A percentile compares a stretch with the other conserved stretches of the same genome.
Evolutionary conservation across 2,797 vertebrate genomes (phyloP).

Genomic region (Brachyalestes nurse): DNA sequence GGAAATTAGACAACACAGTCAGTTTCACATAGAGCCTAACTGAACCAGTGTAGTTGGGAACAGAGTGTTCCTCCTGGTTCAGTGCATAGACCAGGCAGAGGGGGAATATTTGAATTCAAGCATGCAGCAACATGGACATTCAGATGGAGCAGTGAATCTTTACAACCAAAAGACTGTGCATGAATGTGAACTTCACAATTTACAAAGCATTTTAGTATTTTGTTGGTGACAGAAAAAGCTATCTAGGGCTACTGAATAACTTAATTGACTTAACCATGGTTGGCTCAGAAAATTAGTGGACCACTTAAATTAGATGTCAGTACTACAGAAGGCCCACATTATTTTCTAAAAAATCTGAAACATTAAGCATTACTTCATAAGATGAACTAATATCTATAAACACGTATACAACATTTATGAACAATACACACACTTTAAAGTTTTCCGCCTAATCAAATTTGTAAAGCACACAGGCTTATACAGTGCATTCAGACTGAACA

Average conservation of each 20-base stretch:
- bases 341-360: too few species aligned
- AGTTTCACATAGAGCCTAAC: neutral
- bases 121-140: conserved; percentile 58
- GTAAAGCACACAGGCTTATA: too few species aligned
- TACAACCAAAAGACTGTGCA: neutral
- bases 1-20: conserved; percentile 17
- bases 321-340: neutral
- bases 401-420: too few species aligned
- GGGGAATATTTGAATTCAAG: conserved; percentile 58
- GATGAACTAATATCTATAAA: too few species aligned
- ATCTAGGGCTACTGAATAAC: neutral
- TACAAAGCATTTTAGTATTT: neutral
- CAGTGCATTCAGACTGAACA: neutral
- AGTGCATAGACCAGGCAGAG: conserved; percentile 58
- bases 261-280: neutral
- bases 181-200: neutral
- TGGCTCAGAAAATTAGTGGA: neutral
- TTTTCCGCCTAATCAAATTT: too few species aligned
- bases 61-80: conserved; percentile 51
- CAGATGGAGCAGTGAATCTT: conserved; percentile 50
- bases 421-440: too few species aligned
- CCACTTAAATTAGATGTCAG: neutral
- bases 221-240: neutral
- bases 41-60: conserved; percentile 1
- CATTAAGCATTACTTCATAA: too few species aligned